phyloP scores from a whole-genome alignment of 2,888 invertebrate species.

The Dione juno region DNA sequence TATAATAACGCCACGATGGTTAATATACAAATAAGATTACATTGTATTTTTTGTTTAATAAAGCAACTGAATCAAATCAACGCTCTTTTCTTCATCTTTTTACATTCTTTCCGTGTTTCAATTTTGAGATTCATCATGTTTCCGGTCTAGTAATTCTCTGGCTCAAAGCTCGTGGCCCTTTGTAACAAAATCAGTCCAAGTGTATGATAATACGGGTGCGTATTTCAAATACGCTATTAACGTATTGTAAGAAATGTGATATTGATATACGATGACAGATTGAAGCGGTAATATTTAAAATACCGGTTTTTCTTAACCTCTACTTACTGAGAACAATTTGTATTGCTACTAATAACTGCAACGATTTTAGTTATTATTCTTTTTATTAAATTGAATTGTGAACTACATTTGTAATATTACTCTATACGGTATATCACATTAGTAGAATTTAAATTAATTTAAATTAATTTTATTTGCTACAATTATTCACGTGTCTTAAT shows the following conservation, averaged over 20 bases:
- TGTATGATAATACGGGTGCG: conserved; percentile 57
- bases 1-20: not conserved
- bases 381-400: no score
- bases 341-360: conserved; percentile 12
- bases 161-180: conserved; percentile 43
- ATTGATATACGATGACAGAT: not conserved
- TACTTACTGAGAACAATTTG: conserved; percentile 12
- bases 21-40: conserved; percentile 4
- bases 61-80: conserved; percentile 3
- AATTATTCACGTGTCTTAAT: no score
- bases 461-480: no score
- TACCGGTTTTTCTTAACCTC: not conserved
- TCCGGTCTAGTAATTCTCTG: conserved; percentile 32
- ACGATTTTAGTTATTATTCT: not conserved
- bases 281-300: not conserved
- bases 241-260: conserved; percentile 42
- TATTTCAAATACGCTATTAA: conserved; percentile 68
- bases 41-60: conserved; percentile 8
- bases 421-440: no score
- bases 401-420: no score
- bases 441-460: no score
- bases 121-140: conserved; percentile 29
- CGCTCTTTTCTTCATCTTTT: conserved; percentile 9
- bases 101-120: conserved; percentile 25
- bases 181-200: conserved; percentile 68